Evolutionary conservation across 2,797 vertebrate species (phyloP), one percentile per base, ranked within the genome.

Genomic region (Squalus acanthias): DNA sequence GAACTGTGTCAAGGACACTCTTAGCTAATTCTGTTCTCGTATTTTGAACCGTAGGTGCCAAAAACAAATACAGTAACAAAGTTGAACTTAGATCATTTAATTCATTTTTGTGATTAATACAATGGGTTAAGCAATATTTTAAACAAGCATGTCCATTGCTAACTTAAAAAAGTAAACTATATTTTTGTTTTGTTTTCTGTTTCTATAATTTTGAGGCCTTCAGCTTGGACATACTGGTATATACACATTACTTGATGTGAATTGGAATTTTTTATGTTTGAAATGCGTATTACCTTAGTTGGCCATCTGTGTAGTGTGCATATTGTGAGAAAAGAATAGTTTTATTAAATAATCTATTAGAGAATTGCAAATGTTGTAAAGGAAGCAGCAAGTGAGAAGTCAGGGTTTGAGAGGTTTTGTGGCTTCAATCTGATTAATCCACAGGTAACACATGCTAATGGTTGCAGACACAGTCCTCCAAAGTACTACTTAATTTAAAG

Each of bases 231-330:
- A 97, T 98, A 98, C 97, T 98, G 97, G 97, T 97, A 72, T 74
- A 70, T 95, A 95, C 70, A 96, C 95, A 96, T 96, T 92, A 94
- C 98, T 98, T 97, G 96, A 96, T 98, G 97, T 98, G 97, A 96
- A 97, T 98, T 98, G 97, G 97, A 97, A 98, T 97, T 97, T 97
- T 97, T 98, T 96, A 87, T 97, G 98, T 98, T 98, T 97, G 96
- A 98, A 98, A 96, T 98, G 98, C 98, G 97, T 97, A 98, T 98
- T 98, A 98, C 98, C 98, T 98, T 98, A 98, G 98, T 98, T 98
- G 98, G 98, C 98, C 97, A 97, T 97, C 96, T 97, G 96, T 97
- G 97, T 97, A 97, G 98, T 92, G 96, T 97, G 97, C 50, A 95
- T 17, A 76, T 97, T 96, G 97, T 97, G 97, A 98, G 50, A 24